Conservation (phyloP, 2,113 vertebrate genomes). For the Rallus limicola region DNA sequence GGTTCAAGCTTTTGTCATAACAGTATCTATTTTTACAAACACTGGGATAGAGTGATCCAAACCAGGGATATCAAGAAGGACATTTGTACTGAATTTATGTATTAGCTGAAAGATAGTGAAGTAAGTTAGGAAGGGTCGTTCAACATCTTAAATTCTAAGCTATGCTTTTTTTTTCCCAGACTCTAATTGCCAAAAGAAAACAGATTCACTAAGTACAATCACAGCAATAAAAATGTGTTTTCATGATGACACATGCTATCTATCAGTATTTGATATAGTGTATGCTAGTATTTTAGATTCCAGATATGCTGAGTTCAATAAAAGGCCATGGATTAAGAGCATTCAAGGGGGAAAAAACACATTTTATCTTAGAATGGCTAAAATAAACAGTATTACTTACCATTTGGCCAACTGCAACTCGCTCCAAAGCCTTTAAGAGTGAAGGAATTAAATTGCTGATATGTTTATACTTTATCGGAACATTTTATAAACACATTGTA, state of each 20-base stretch:
- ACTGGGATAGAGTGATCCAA: conserved; percentile 17
- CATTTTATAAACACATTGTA: conserved; percentile 69
- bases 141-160: neutral
- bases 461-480: conserved; percentile 73
- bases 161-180: neutral
- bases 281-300: conserved; percentile 39
- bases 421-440: conserved; percentile 80
- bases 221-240: conserved; percentile 30
- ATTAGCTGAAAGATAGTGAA: neutral
- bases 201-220: conserved; percentile 17
- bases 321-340: conserved; percentile 66
- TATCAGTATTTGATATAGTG: neutral
- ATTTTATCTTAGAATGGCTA: conserved; percentile 52
- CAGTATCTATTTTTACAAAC: conserved; percentile 31
- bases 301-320: conserved; percentile 63
- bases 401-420: conserved; percentile 82
- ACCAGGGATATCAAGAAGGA: conserved; percentile 1
- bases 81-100: neutral
- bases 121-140: neutral
- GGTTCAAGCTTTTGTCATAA: conserved; percentile 38
- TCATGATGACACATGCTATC: conserved; percentile 43
- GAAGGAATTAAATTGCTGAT: conserved; percentile 62
- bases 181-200: conserved; percentile 30
- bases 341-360: conserved; percentile 53
- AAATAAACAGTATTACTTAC: conserved; percentile 80